phyloP scores from a whole-genome alignment of 2,113 vertebrate genomes.

The Oryzias melastigma region DNA sequence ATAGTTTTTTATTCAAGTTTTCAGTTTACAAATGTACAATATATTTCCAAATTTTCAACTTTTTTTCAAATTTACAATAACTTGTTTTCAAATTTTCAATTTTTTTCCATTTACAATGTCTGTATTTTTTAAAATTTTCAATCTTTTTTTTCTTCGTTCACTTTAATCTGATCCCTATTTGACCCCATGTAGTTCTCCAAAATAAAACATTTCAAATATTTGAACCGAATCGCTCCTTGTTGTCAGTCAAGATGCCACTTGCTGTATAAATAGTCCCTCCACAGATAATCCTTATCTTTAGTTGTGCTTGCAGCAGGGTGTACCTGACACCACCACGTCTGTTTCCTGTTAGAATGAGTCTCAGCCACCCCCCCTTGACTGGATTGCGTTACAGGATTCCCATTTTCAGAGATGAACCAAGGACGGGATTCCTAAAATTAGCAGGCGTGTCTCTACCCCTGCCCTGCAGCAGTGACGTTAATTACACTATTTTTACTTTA shows the following conservation, averaged over 20 bases:
- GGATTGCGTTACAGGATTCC: constrained; percentile 61
- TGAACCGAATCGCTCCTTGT: neutral
- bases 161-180: too few species aligned
- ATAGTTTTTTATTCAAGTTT: too few species aligned
- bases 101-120: too few species aligned
- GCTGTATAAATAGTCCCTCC: neutral
- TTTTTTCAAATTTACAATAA: too few species aligned
- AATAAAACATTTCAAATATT: too few species aligned
- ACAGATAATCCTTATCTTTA: constrained; percentile 4
- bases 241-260: constrained; percentile 1
- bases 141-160: too few species aligned
- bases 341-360: constrained; percentile 31
- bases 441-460: constrained; percentile 63
- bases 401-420: constrained; percentile 64
- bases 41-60: too few species aligned
- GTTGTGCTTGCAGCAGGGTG: neutral
- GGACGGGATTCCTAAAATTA: constrained; percentile 72
- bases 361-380: constrained; percentile 36
- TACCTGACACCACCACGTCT: neutral
- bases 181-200: too few species aligned
- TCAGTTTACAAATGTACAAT: too few species aligned
- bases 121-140: too few species aligned
- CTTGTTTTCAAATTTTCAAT: too few species aligned
- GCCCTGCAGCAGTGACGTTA: constrained; percentile 69
- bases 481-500: constrained; percentile 75